These are phyloP conservation scores for Chaenodraco wilsoni DNA, from an alignment of 2,797 vertebrate species.

Conservation along the genomic window DNA sequence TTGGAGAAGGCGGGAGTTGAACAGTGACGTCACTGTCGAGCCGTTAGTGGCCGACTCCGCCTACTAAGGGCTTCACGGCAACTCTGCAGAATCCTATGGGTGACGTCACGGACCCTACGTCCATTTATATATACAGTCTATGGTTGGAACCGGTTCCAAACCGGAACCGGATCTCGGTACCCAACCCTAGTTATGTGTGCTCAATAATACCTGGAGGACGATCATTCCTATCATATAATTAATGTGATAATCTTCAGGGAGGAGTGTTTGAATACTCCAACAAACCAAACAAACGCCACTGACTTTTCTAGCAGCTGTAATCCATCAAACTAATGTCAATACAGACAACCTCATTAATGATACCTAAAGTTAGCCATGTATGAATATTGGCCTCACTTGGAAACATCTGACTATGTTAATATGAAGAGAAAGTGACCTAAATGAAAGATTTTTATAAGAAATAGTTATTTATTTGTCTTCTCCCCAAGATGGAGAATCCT, in stretches of 20 bases:
- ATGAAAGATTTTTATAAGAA: not conserved
- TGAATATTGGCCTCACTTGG: constrained; percentile 1
- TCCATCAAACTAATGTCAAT: constrained; percentile 22
- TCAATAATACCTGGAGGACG: constrained; percentile 29
- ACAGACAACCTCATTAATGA: constrained; percentile 1
- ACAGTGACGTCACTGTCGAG: no score
- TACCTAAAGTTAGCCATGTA: constrained; percentile 7
- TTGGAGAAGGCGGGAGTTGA: no score
- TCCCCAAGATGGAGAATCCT: not conserved
- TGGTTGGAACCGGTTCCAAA: no score
- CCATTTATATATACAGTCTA: no score
- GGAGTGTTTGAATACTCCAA: constrained; percentile 12
- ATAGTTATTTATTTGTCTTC: not conserved
- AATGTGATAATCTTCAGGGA: not conserved
- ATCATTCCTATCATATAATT: not conserved
- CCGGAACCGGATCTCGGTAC: no score
- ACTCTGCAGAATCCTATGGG: no score
- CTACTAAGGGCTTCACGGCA: no score
- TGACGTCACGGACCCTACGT: no score
- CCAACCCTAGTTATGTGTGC: not conserved
- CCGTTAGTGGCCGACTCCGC: no score
- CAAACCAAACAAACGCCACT: constrained; percentile 13
- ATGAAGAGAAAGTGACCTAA: not conserved
- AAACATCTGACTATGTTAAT: constrained; percentile 18
- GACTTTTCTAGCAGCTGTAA: constrained; percentile 13